Conservation (phyloP, 2,113 vertebrate species). For the Pachyramphus minor region DNA sequence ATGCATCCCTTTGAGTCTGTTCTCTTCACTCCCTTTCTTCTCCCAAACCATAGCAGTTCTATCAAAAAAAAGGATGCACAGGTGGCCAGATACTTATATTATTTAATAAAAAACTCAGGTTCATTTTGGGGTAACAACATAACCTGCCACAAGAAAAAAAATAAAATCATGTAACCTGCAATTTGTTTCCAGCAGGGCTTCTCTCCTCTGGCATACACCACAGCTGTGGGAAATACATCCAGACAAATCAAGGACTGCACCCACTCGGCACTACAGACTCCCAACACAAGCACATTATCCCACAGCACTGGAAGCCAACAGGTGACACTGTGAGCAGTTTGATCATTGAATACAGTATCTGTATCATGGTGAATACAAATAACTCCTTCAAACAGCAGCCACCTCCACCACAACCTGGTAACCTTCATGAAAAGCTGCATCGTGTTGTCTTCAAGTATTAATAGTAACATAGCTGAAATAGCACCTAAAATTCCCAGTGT, state of each 20-base stretch:
- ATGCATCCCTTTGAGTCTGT: neutral
- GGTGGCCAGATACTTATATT: neutral
- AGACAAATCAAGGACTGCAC: neutral
- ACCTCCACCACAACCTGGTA: neutral
- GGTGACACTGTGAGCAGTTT: neutral
- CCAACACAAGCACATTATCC: neutral
- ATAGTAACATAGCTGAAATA: fast-evolving
- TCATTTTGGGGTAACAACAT: neutral
- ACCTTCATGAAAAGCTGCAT: neutral
- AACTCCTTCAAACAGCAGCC: neutral
- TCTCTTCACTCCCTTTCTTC: neutral
- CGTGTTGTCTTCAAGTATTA: neutral
- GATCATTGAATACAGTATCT: neutral
- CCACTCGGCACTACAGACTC: neutral
- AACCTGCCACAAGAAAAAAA: neutral
- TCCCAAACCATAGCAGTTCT: neutral
- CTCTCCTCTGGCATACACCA: neutral
- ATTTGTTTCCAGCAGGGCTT: neutral
- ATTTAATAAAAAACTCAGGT: neutral
- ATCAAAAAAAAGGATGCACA: neutral
- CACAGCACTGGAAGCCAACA: neutral
- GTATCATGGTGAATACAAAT: neutral
- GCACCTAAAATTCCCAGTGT: neutral
- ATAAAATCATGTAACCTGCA: fast-evolving
- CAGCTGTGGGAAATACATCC: neutral